A percentile compares a stretch with the other conserved stretches of the same genome.
phyloP scores from a whole-genome alignment of 2,888 invertebrate species.

The Shargacucullia verbasci region DNA sequence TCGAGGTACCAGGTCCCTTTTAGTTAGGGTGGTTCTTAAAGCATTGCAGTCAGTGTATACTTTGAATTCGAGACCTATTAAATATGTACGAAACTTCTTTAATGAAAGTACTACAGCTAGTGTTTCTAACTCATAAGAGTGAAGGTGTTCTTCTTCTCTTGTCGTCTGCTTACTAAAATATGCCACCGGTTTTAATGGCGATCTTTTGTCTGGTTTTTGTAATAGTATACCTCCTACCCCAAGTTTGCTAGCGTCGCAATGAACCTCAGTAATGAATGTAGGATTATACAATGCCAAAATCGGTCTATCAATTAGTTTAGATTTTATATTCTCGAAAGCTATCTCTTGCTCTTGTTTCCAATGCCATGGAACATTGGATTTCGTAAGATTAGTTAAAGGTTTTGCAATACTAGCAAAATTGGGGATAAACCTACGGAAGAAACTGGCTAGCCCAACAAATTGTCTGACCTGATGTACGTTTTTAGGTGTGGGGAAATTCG shows the following conservation, averaged over 20 bases:
- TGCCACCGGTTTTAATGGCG: slow-evolving; percentile 30
- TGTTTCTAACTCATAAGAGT: slow-evolving; percentile 47
- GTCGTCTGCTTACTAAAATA: slow-evolving; percentile 41
- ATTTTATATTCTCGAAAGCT: slow-evolving; percentile 3
- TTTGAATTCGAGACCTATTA: slow-evolving; percentile 35
- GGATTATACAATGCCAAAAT: slow-evolving; percentile 9
- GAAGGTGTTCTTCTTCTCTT: slow-evolving; percentile 38
- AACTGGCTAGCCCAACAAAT: slow-evolving; percentile 20
- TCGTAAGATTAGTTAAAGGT: slow-evolving; percentile 13
- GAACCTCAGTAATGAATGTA: slow-evolving; percentile 35
- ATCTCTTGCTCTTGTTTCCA: slow-evolving; percentile 15
- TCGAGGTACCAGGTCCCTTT: slow-evolving; percentile 38
- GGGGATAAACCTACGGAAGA: slow-evolving; percentile 18
- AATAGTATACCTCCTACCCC: slow-evolving; percentile 42
- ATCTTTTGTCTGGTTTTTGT: slow-evolving; percentile 14
- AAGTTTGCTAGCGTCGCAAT: slow-evolving; percentile 45
- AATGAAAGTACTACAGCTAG: slow-evolving; percentile 38
- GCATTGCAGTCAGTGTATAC: slow-evolving; percentile 41
- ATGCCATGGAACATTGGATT: slow-evolving; percentile 14
- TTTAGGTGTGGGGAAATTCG: slow-evolving; percentile 6
- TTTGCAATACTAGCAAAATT: slow-evolving; percentile 17
- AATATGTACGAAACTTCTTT: slow-evolving; percentile 30
- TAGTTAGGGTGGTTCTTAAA: slow-evolving; percentile 34
- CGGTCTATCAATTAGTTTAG: slow-evolving; percentile 2
- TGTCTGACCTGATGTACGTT: slow-evolving; percentile 17